A percentile compares a stretch with the other conserved stretches of the same genome.
Evolutionary conservation across 2,797 vertebrate genomes (phyloP).

Genomic region (Melanotaenia trifasciata): DNA sequence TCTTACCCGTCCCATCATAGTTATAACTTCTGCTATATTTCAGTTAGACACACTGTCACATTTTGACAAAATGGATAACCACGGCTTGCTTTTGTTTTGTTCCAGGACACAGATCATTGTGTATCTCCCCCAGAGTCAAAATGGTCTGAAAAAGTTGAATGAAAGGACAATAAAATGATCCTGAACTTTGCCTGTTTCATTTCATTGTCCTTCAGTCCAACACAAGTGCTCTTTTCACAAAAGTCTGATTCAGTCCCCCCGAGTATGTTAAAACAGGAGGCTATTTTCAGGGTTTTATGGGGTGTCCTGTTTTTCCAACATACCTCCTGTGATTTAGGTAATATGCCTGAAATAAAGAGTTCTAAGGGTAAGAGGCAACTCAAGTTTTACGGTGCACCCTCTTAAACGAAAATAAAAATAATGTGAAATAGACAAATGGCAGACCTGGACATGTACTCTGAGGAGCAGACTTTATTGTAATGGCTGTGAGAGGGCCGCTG

Average conservation of each 20-base stretch:
- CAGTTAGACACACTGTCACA: conserved; percentile 19
- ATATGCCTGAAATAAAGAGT: conserved; percentile 77
- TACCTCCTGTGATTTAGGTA: conserved; percentile 80
- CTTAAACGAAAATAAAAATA: conserved; percentile 75
- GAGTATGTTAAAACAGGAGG: conserved; percentile 75
- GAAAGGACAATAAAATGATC: conserved; percentile 64
- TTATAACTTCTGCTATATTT: conserved; percentile 22
- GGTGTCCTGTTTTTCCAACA: conserved; percentile 81
- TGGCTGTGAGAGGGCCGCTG: conserved; percentile 20
- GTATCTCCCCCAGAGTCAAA: conserved; percentile 29
- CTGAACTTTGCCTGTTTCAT: conserved; percentile 65
- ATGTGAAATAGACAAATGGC: conserved; percentile 71
- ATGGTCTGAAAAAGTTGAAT: conserved; percentile 42
- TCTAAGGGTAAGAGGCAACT: conserved; percentile 74
- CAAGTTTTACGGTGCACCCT: conserved; percentile 71
- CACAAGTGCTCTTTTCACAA: conserved; percentile 70
- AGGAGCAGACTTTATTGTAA: conserved; percentile 48
- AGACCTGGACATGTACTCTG: conserved; percentile 48
- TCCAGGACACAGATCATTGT: conserved; percentile 37
- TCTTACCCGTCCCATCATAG: not conserved
- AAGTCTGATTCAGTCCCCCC: conserved; percentile 68
- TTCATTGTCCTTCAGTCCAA: conserved; percentile 68
- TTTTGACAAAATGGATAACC: conserved; percentile 32
- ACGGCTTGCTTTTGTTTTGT: conserved; percentile 34
- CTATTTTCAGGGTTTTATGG: conserved; percentile 78